These are phyloP conservation scores for Trichonephila clavipes DNA, from an alignment of 1,140 invertebrate genomes.

Conservation along the genomic window DNA sequence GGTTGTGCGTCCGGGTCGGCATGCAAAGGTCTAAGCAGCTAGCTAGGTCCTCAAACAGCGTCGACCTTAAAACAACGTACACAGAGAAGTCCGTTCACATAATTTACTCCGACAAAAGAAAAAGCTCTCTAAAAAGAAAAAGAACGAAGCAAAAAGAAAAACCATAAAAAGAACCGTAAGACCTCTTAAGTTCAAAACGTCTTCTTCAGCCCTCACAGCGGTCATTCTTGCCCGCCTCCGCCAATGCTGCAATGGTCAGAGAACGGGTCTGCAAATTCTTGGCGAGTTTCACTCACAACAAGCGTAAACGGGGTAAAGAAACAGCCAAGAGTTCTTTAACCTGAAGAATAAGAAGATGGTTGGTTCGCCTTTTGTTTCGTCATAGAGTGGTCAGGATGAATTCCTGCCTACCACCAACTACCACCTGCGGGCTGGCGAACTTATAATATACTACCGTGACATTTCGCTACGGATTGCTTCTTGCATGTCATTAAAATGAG, in stretches of 20 bases:
- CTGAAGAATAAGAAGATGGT: conserved; percentile 19
- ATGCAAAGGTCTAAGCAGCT: conserved; percentile 27
- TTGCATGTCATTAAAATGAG: conserved; percentile 18
- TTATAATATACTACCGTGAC: conserved; percentile 24
- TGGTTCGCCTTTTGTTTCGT: conserved; percentile 63
- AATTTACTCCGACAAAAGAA: conserved; percentile 34
- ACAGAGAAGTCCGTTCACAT: conserved; percentile 12
- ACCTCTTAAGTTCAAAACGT: conserved; percentile 59
- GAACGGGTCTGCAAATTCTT: conserved; percentile 46
- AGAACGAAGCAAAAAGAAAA: conserved; percentile 8
- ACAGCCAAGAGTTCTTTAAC: conserved; percentile 59
- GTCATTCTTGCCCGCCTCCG: conserved; percentile 61
- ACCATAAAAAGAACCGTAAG: conserved; percentile 46
- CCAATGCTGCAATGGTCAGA: conserved; percentile 45
- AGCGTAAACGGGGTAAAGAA: conserved; percentile 27
- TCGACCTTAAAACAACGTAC: conserved; percentile 47
- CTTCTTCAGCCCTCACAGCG: conserved; percentile 49
- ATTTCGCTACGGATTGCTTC: conserved; percentile 10
- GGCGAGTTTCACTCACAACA: not conserved
- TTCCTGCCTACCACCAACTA: conserved; percentile 20
- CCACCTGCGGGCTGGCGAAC: conserved; percentile 20
- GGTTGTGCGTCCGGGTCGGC: conserved; percentile 2
- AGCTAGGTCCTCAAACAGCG: conserved; percentile 6
- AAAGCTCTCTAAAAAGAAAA: not conserved
- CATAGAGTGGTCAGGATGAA: conserved; percentile 12